A percentile compares a stretch with the other conserved stretches of the same genome.
Evolutionary conservation across 2,888 invertebrate species (phyloP).

Genomic region (Pachliopta kotzebuea): DNA sequence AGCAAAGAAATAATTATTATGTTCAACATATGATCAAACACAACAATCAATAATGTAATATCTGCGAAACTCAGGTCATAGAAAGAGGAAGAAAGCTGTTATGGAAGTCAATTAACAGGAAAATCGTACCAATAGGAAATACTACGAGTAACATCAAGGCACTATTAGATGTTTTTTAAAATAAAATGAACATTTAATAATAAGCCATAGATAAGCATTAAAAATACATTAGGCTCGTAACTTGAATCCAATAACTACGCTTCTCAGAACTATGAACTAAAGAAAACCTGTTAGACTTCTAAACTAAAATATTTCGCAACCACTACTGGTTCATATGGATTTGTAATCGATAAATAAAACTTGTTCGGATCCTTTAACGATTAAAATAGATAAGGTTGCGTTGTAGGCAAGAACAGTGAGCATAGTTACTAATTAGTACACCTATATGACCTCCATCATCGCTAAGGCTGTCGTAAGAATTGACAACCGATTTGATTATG

Average conservation of each 20-base stretch:
- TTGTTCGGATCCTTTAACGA: slow-evolving; percentile 12
- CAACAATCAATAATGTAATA: slow-evolving; percentile 8
- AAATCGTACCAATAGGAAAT: slow-evolving; percentile 12
- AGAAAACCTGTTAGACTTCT: slow-evolving; percentile 4
- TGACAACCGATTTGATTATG: slow-evolving; percentile 44
- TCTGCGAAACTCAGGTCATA: slow-evolving; percentile 5
- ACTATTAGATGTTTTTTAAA: neutral
- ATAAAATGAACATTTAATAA: neutral
- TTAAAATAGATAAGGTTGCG: slow-evolving; percentile 30
- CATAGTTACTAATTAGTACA: slow-evolving; percentile 42
- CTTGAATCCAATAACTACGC: neutral
- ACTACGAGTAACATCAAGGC: neutral
- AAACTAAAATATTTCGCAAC: slow-evolving; percentile 18
- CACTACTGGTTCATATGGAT: neutral
- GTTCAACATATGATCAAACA: neutral
- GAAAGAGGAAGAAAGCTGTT: slow-evolving; percentile 20
- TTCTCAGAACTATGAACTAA: neutral
- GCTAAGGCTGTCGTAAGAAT: slow-evolving; percentile 43
- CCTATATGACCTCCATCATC: slow-evolving; percentile 43
- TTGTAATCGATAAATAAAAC: slow-evolving; percentile 18
- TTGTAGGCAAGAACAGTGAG: slow-evolving; percentile 35
- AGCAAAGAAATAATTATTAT: neutral
- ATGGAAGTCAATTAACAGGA: slow-evolving; percentile 17
- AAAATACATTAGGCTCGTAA: neutral
- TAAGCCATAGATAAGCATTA: neutral